Conservation (phyloP, 2,797 vertebrate species). For the Muraenolepis orangiensis region DNA sequence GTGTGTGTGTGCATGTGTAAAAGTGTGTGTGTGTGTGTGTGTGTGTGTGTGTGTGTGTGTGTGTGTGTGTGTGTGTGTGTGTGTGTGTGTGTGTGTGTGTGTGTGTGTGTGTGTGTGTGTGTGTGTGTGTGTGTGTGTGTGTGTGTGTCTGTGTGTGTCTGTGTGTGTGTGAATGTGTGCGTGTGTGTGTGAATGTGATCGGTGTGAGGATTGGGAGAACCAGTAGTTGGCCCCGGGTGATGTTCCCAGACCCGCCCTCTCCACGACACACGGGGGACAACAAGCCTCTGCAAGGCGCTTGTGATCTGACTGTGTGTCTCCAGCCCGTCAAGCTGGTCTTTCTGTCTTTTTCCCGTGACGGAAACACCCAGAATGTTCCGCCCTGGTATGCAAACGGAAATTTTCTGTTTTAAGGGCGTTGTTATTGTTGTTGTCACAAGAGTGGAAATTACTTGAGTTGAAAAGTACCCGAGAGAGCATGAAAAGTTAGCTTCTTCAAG, state of each 20-base stretch:
- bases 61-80: background rate
- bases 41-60: too few species aligned
- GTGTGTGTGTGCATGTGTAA: background rate
- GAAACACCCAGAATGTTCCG: constrained; percentile 12
- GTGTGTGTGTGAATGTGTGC: too few species aligned
- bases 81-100: background rate
- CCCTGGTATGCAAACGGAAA: constrained; percentile 29
- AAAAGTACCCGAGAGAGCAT: background rate
- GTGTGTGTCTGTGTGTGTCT: background rate
- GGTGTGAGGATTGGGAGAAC: background rate
- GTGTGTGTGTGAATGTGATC: background rate
- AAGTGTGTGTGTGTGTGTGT: background rate
- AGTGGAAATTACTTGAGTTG: constrained; percentile 27
- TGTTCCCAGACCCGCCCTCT: constrained; percentile 55
- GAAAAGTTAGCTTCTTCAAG: background rate
- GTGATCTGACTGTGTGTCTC: constrained; percentile 56
- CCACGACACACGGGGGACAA: constrained; percentile 13
- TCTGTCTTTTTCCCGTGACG: constrained; percentile 41
- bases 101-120: too few species aligned
- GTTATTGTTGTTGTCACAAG: constrained; percentile 12
- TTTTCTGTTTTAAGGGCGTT: constrained; percentile 38
- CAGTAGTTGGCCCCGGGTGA: background rate
- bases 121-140: background rate
- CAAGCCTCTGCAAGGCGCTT: constrained; percentile 38
- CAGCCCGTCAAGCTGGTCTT: constrained; percentile 52